phyloP scores from a whole-genome alignment of 2,888 invertebrate species.

The Drosophila trichaetosa region DNA sequence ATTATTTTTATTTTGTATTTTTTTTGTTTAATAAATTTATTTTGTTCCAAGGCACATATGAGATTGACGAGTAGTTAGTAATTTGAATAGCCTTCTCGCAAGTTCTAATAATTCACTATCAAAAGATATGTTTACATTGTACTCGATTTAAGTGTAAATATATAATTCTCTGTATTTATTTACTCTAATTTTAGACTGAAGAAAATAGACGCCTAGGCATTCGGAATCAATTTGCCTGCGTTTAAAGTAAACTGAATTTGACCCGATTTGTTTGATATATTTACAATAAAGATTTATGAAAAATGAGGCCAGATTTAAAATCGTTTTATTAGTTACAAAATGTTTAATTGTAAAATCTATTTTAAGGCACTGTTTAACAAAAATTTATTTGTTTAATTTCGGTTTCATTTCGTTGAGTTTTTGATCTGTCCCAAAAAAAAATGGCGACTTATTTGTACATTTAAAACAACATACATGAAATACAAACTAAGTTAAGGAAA shows the following conservation, averaged over 20 bases:
- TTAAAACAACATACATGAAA: constrained; percentile 59
- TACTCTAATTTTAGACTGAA: constrained; percentile 27
- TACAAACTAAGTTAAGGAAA: constrained; percentile 48
- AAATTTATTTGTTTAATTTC: constrained; percentile 28
- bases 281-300: not conserved
- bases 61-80: not conserved
- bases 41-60: not conserved
- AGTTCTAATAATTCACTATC: not conserved
- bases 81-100: not conserved
- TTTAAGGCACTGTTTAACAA: constrained; percentile 60
- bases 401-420: constrained; percentile 31
- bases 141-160: not conserved
- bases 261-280: not conserved
- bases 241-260: not conserved
- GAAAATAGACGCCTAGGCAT: constrained; percentile 31
- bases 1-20: too few species aligned
- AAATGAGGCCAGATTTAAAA: constrained; percentile 48
- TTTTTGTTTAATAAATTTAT: not conserved
- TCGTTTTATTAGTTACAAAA: constrained; percentile 73
- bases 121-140: not conserved
- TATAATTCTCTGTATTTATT: constrained; percentile 20
- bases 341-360: constrained; percentile 52
- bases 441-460: constrained; percentile 50
- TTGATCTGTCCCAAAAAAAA: constrained; percentile 28
- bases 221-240: not conserved